Base-by-base conservation (phyloP, 2,113 vertebrate genomes). In the Gambusia affinis region DNA sequence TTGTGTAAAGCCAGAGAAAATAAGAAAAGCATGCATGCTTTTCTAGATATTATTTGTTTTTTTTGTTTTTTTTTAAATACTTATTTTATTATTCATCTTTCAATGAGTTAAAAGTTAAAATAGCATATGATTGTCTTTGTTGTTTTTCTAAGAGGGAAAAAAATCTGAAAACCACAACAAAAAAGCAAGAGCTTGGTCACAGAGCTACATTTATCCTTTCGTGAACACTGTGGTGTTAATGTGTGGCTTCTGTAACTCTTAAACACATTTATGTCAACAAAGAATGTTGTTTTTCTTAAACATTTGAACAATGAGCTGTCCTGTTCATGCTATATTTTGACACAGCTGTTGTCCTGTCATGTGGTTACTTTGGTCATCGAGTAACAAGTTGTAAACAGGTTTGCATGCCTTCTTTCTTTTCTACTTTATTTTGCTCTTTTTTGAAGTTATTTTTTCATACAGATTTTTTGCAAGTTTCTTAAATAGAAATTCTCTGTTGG, bases 241-340 rank as follows among this genome's bases (percentile, higher is more conserved):
- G 74, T 89, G 89, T 61, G 85, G 81, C 83, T 89, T 82, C 75
- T 80, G 67, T 15, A 74, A 77, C 85, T 85, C 78, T 73, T 86
- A 80, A 89, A 91, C 84, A 87, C 88, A 85, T 85, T 89, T 72
- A 82, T 85, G 86, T 90, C 83, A 51, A 74, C 74, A 70, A 89
- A 90, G 88, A 89, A 89, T 91, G 84, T 89, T 92, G 89, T 93
- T 91, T 89, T 90, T 84, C 81, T 72, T 78, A 11, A 15, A 78
- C 73, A 67, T 57, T 22, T 57, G 76, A 89, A 85, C 88, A 90
- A 87, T 79, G 67, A 73, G 75, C 74, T 85, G 73, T 89, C 85
- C 91, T 88, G 90, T 88, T 76, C 69, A 72, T 28, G 29, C 73
- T 75, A 42, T 88, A 75, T 86, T 90, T 79, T 75, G 81, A 89